Conservation (phyloP, 2,888 invertebrate species). For the Anodontia alba region DNA sequence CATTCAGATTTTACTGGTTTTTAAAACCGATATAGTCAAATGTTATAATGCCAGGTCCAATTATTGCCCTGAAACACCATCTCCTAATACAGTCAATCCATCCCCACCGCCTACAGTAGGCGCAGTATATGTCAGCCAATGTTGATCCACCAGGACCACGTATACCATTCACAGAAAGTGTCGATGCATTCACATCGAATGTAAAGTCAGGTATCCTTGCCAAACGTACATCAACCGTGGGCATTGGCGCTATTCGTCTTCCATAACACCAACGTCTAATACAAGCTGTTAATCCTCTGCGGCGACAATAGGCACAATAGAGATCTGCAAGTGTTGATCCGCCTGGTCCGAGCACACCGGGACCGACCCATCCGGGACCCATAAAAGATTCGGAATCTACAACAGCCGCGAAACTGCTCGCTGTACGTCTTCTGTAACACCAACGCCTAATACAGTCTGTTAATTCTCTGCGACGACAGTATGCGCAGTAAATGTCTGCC, state of each 20-base stretch:
- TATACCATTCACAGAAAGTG: neutral
- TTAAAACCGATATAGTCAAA: neutral
- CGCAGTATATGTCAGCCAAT: neutral
- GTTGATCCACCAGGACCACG: neutral
- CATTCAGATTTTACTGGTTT: no score
- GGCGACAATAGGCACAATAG: slow-evolving; percentile 13
- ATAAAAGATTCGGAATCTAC: neutral
- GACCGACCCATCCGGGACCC: neutral
- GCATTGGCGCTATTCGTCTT: neutral
- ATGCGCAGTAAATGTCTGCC: slow-evolving; percentile 6
- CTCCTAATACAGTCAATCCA: neutral
- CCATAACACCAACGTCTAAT: slow-evolving; percentile 9
- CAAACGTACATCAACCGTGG: no score
- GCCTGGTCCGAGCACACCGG: neutral
- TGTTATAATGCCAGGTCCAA: neutral
- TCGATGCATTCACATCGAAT: no score
- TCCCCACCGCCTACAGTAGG: neutral
- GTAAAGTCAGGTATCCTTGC: no score
- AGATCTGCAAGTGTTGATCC: neutral
- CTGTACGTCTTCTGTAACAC: neutral
- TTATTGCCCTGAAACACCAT: neutral
- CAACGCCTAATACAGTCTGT: slow-evolving; percentile 6
- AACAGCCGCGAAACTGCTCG: neutral
- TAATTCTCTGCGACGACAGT: slow-evolving; percentile 7
- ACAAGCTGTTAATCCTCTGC: neutral